Base-by-base conservation (phyloP, 2,888 invertebrate species). In the Apantesis nais region DNA sequence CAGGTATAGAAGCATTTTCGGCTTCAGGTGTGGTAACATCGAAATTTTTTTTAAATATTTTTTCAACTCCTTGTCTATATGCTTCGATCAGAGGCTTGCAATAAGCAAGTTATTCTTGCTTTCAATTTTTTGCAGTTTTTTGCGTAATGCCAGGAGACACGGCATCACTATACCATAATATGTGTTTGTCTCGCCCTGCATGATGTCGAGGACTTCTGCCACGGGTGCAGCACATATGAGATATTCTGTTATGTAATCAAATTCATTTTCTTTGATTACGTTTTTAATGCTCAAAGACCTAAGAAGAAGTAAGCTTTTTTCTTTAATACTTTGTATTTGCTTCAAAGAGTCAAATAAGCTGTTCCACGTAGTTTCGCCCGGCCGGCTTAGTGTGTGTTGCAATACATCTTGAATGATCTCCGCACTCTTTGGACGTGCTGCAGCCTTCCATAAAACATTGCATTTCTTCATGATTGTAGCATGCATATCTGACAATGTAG, bases 161-260 rank as follows among this genome's bases (percentile, higher is more conserved):
- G 74, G 73, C 69, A 74, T 41, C 19, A 72, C 58, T 39, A 74
- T 60, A 25, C 74, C 74, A 67, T 62, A 76, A 73, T 71, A 76
- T 31, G 65, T 70, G 37, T 74, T 69, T 25, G 39, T 61, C 60
- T 71, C 73, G 39, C 71, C 34, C 44, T 73, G 73, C 69, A 73
- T 58, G 39, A 75, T 75, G 66, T 73, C 74, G 19, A 74, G 44
- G 62, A 73, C 72, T 67, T 71, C 69, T 74, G 72, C 67, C 39
- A 71, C 62, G 62, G 76, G 74, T 34, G 58, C 63, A 69, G 71
- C 61, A 74, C 73, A 74, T 0, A 55, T 62, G 48, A 74, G 67
- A 63, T 77, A 77, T 67, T 77, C 72, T 67, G 73, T 63, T 68
- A 75, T 44, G 63, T 75, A 75, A 62, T 74, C 66, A 69, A 74